These are phyloP conservation scores for Halictus ligatus DNA, from an alignment of 2,888 invertebrate species.

Conservation along the genomic window DNA sequence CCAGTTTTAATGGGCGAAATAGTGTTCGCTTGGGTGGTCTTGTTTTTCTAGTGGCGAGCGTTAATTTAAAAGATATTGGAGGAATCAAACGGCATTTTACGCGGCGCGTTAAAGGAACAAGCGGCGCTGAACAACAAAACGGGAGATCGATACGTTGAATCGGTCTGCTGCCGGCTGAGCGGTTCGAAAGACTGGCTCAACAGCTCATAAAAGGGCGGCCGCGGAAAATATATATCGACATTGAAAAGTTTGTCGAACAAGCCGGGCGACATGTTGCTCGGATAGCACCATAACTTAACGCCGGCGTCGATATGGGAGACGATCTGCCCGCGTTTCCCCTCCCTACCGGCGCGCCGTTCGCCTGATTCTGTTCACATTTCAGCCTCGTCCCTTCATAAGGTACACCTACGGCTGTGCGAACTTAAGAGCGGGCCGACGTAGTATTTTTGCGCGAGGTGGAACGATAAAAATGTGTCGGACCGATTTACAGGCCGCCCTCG, in stretches of 20 bases:
- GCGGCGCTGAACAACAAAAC: not conserved
- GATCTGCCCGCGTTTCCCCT: constrained; percentile 28
- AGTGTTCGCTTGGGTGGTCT: not conserved
- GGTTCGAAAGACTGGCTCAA: constrained; percentile 67
- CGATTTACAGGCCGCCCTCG: constrained; percentile 60
- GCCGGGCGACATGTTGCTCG: constrained; percentile 81
- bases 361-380: constrained; percentile 49
- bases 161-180: constrained; percentile 60
- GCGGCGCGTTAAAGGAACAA: constrained; percentile 14
- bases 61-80: not conserved
- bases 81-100: constrained; percentile 36
- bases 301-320: constrained; percentile 77
- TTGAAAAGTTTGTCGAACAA: constrained; percentile 83
- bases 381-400: constrained; percentile 55
- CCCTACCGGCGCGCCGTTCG: constrained; percentile 17
- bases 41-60: not conserved
- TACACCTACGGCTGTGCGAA: constrained; percentile 38
- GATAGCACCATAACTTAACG: constrained; percentile 82
- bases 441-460: constrained; percentile 46
- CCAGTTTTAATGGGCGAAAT: not conserved
- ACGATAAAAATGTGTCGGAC: constrained; percentile 64
- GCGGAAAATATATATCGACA: constrained; percentile 79
- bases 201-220: constrained; percentile 78
- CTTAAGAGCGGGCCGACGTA: constrained; percentile 51
- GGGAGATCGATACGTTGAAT: constrained; percentile 68